Base-by-base conservation (phyloP, 2,888 invertebrate genomes). In the Phorcus lineatus region DNA sequence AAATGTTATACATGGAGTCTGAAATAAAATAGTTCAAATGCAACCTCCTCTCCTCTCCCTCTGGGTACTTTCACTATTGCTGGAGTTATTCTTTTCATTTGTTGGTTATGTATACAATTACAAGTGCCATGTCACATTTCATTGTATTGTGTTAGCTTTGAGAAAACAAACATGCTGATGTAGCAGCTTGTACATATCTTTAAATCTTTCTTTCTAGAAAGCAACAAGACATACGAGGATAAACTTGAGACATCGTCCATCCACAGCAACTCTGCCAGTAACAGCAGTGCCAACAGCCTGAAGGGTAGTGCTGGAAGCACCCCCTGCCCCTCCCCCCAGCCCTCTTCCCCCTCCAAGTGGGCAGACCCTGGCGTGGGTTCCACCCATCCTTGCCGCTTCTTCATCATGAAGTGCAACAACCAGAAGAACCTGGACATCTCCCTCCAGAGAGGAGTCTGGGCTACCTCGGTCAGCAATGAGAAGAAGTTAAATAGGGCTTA, bases 381-480 rank as follows among this genome's bases (percentile, higher is more conserved):
- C n/a, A 78, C 78, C 67, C 80, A 80, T 54, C 80, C 80, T 0
- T 84, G 83, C 57, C 81, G 89, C 19, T 96, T 95, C 92, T 95
- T 95, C 87, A 93, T 96, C 75, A 95, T 95, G 89, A 95, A 95
- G 88, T 95, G 95, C 19, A 94, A 94, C 54, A 95, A 94, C 82
- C 91, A 94, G 80, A 94, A 94, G 81, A 92, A 93, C 67, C 94
- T 95, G 54, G 95, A 95, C 80, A 92, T 94, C 22, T 95, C 95
- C 7, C 94, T 95, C 82, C 93, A 90, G 76, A 94, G 94, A 13
- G 94, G 94, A 54, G 92, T 93, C 9, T 96, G 95, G 94, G 94
- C 95, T 19, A 95, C 96, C 88, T 93, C 95, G n/a, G 94, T 94
- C 24, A 94, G 94, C 80, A 95, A 95, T 3, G 95, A 95, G 82